Evolutionary conservation across 2,888 invertebrate species (phyloP), one percentile per base, ranked within the genome.

Genomic region (Geophilus truncorum): DNA sequence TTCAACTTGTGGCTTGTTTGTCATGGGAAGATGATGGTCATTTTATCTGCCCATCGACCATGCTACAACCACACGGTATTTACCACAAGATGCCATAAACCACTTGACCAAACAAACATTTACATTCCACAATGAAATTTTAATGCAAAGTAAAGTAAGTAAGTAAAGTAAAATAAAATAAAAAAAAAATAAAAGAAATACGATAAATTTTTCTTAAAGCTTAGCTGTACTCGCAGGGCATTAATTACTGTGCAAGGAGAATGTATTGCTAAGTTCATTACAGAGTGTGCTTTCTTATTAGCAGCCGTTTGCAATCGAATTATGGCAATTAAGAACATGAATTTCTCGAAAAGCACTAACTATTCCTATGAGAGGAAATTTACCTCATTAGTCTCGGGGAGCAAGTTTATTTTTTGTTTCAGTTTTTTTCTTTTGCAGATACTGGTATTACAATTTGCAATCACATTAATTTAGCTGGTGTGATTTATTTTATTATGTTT

Each of bases 301-400:
- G 62, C 25, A 62, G 62, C 62, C 23, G 62, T 62, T 62, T 62
- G 62, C 62, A 62, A 62, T 62, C 62, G 62, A 62, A 62, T 62
- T 62, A 62, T 62, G 21, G 25, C 62, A 62, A 62, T 62, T 62
- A 62, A 62, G 25, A 62, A 62, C 23, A 23, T 62, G 62, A 23
- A 25, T 12, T 62, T 62, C 62, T 62, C 62, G 45, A 45, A 45
- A 62, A 28, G 62, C 62, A 32, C 32, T 32, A 45, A 45, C 45
- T 45, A 45, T 45, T n/a, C 45, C 45, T 45, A 45, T 18, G 45
- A 45, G 45, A 6, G 45, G 18, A 62, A 62, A 62, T 10, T 62
- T 7, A 28, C 28, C 23, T 62, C 62, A 62, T 62, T 62, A 62
- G 62, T 62, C 28, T 23, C 62, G 9, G 23, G 23, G 7, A 62